Evolutionary conservation across 1,140 invertebrate species (phyloP), one percentile per base, ranked within the genome.

Genomic region (Aphaenogaster floridana): DNA sequence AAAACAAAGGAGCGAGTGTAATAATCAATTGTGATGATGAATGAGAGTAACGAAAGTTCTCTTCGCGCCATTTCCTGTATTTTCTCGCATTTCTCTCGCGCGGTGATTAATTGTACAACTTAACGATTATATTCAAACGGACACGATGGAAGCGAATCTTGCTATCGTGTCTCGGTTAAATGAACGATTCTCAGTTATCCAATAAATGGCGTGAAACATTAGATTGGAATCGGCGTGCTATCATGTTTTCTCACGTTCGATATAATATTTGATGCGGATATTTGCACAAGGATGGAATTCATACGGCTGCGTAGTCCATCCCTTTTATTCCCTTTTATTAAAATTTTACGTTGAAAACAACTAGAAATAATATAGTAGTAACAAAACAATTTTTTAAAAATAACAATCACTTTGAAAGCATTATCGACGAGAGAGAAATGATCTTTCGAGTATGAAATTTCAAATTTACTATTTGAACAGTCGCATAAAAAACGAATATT

Each of bases 11-110:
- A 39, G 54, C 80, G 69, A 76, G 80, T 61, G 54, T 48, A 74
- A 84, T 84, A 84, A 76, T 76, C 80, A 84, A 84, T 84, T 84
- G 80, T 48, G 45, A 84, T 76, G 80, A 84, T 84, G 69, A 84
- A 84, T 84, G 80, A 84, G 54, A 84, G 69, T 61, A 76, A 84
- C 80, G 80, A 84, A 84, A 76, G 80, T 84, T 84, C 80, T 74
- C 80, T 84, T 74, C 69, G 69, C 69, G 28, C 80, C 69, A 64
- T 84, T 84, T 74, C 69, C 54, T 39, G 54, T 84, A 84, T 84
- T 84, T 74, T 84, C 80, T 74, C 68, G 52, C 54, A 74, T 84
- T 61, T 71, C 80, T 74, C 42, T 74, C 45, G 28, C 54, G 42
- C 54, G 9, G 54, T 84, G 69, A 84, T 84, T 84, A 84, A 84